These are phyloP conservation scores for Thryonomys swinderianus DNA, from an alignment of 2,113 vertebrate species.

Conservation along the genomic window DNA sequence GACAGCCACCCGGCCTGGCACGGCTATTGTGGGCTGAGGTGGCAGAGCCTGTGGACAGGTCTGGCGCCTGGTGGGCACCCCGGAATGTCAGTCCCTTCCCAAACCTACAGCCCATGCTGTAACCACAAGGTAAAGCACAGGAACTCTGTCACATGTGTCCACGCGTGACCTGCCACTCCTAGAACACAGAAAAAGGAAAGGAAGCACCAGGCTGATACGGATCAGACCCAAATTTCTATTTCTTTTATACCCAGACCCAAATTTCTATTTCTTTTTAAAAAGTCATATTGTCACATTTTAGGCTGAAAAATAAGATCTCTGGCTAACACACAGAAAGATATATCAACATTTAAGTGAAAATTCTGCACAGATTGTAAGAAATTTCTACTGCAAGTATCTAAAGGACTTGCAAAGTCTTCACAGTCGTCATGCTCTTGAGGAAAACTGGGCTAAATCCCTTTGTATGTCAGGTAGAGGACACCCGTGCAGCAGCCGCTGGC, in stretches of 20 bases:
- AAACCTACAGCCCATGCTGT: neutral
- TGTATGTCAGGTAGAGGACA: neutral
- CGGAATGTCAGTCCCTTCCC: neutral
- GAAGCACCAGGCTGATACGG: accelerated
- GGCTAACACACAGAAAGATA: neutral
- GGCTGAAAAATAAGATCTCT: neutral
- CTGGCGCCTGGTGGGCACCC: neutral
- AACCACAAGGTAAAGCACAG: neutral
- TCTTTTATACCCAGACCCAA: neutral
- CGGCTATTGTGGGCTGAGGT: neutral
- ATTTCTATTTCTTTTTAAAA: neutral
- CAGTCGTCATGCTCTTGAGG: neutral
- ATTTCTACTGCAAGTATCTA: neutral
- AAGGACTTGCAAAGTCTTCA: neutral
- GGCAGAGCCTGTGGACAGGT: neutral
- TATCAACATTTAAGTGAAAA: neutral
- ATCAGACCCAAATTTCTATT: neutral
- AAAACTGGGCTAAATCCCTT: neutral
- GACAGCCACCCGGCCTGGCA: neutral
- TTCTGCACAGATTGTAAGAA: neutral
- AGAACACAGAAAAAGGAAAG: neutral
- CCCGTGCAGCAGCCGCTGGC: neutral
- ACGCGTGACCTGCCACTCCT: accelerated
- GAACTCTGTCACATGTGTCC: no score
- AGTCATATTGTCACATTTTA: neutral